A percentile compares a stretch with the other conserved stretches of the same genome.
Conservation (phyloP, 2,888 invertebrate species). For the Melieria picta region DNA sequence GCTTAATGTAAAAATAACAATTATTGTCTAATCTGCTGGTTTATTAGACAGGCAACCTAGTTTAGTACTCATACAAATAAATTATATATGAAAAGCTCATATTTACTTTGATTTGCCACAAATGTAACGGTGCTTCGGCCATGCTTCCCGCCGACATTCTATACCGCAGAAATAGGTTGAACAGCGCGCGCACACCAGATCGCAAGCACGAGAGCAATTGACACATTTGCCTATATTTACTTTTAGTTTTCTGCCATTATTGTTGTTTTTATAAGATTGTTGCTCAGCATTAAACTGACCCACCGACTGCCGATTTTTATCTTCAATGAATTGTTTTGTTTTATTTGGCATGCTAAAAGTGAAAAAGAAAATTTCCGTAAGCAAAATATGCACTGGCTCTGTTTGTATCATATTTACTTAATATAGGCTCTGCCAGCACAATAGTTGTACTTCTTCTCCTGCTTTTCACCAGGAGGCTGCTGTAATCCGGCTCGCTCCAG, state of each 20-base stretch:
- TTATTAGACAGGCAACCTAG: not conserved
- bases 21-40: no score
- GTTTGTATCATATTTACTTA: constrained; percentile 43
- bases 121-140: constrained; percentile 50
- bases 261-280: constrained; percentile 30
- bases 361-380: constrained; percentile 12
- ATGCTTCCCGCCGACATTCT: constrained; percentile 53
- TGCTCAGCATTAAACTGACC: constrained; percentile 37
- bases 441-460: constrained; percentile 45
- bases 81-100: not conserved
- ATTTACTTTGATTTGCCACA: constrained; percentile 51
- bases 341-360: constrained; percentile 45
- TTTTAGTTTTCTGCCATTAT: not conserved
- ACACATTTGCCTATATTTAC: constrained; percentile 39
- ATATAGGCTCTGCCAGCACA: constrained; percentile 51
- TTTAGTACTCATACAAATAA: not conserved
- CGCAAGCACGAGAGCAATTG: constrained; percentile 45
- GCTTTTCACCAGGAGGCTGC: constrained; percentile 17
- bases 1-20: no score
- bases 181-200: constrained; percentile 50
- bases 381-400: not conserved
- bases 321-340: constrained; percentile 41
- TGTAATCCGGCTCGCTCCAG: constrained; percentile 51
- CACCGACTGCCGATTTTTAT: constrained; percentile 44
- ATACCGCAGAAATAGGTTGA: constrained; percentile 53